Evolutionary conservation across 2,888 invertebrate genomes (phyloP), one percentile per base, ranked within the genome.

Genomic region (Tethea ocularis): DNA sequence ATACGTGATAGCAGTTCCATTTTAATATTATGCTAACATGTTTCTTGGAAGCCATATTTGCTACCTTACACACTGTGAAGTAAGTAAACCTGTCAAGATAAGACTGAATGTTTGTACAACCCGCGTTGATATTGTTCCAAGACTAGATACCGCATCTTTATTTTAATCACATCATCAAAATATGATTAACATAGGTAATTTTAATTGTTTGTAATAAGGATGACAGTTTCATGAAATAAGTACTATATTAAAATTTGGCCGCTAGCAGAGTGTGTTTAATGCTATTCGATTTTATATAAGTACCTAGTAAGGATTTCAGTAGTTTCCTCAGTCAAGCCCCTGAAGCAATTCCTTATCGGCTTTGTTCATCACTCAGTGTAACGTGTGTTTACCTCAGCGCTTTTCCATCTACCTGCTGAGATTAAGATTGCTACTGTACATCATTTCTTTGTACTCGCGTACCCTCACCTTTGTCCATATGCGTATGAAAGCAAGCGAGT

Each of bases 61-160:
- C 81, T 75, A 80, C 78, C 78, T 77, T 75, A 68, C 73, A 77
- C 68, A 71, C 66, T 65, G 70, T 77, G 76, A 71, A 78, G 80
- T 79, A 78, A 79, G 88, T 81, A 91, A 90, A 91, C 88, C 82
- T 88, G 88, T 89, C 91, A 88, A 88, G 91, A 92, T 91, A 91
- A 88, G 74, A 67, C 64, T 72, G 75, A 77, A 68, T 86, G 86
- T 91, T 87, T 90, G 83, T 81, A 72, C 80, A 80, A 71, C 75
- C 72, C 72, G 77, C 74, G 73, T 73, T 74, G 81, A 80, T 80
- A 78, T 87, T 87, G 84, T 87, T 84, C 80, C 69, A 75, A 71
- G 71, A 71, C 70, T 77, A 68, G 71, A 70, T 63, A 71, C 66
- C 66, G 63, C 70, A 74, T 72, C 72, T 77, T 74, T 77, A 73